A percentile compares a stretch with the other conserved stretches of the same genome.
phyloP scores from a whole-genome alignment of 2,113 vertebrate genomes.

The Oplegnathus fasciatus region DNA sequence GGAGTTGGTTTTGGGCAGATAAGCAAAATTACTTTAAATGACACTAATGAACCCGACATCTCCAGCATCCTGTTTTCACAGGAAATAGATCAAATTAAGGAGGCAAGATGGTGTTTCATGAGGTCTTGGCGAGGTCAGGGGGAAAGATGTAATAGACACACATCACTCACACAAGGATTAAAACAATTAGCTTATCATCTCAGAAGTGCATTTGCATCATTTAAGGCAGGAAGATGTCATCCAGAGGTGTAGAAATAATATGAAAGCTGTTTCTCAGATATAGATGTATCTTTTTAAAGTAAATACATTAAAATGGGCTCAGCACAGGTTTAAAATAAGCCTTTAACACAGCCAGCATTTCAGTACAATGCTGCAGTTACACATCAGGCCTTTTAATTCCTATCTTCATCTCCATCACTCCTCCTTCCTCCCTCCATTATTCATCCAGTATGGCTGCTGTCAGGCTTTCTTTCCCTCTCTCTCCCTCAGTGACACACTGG shows the following conservation, averaged over 20 bases:
- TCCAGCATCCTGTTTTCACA: conserved; percentile 20
- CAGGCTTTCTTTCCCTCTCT: neutral
- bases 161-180: neutral
- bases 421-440: conserved; percentile 48
- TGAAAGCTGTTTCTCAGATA: neutral
- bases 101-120: neutral
- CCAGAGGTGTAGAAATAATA: neutral
- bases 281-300: neutral
- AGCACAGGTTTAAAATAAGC: neutral
- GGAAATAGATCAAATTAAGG: conserved; percentile 20
- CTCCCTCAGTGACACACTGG: conserved; percentile 32
- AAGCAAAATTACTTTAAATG: neutral
- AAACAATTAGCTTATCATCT: neutral
- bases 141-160: neutral
- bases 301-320: neutral
- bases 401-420: conserved; percentile 41
- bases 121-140: conserved; percentile 17
- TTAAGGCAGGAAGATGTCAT: neutral
- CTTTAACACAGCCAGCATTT: neutral
- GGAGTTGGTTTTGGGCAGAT: neutral
- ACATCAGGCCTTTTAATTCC: conserved; percentile 47
- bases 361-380: conserved; percentile 2
- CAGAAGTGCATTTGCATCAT: neutral
- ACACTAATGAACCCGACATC: neutral
- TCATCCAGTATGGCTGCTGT: conserved; percentile 38